Evolutionary conservation across 2,797 vertebrate species (phyloP).

Genomic region (Thamnophis elegans): DNA sequence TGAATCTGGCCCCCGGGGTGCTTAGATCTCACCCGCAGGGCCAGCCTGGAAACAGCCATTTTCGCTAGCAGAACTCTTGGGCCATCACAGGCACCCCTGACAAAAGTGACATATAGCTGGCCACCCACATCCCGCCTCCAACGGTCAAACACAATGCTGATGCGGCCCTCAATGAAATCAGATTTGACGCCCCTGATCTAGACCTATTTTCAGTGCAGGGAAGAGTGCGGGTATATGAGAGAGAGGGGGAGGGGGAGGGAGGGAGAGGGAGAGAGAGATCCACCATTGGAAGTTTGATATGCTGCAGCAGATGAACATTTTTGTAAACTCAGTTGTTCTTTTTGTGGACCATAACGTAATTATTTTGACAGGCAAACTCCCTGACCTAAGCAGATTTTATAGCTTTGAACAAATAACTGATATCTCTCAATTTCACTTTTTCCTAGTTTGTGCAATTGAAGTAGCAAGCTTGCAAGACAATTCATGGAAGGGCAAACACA

Average conservation of each 20-base stretch:
- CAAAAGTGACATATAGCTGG: no score
- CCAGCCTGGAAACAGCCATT: no score
- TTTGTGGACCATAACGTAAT: not conserved
- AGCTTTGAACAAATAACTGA: not conserved
- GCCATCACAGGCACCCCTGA: no score
- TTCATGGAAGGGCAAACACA: not conserved
- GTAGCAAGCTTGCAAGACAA: not conserved
- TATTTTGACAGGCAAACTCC: not conserved
- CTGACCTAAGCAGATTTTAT: not conserved
- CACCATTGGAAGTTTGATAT: not conserved
- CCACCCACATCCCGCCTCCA: no score
- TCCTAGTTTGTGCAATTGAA: not conserved
- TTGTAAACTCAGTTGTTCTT: not conserved
- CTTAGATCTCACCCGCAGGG: no score
- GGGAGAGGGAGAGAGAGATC: not conserved
- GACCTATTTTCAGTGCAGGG: not conserved
- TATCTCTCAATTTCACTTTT: not conserved
- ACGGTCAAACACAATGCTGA: no score
- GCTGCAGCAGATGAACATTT: not conserved
- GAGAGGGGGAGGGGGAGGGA: no score
- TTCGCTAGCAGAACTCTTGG: no score
- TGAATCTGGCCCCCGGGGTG: no score
- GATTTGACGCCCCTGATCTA: not conserved
- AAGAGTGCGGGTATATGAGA: no score
- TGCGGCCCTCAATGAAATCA: no score